These are phyloP conservation scores for Aythya fuligula DNA, from an alignment of 2,797 vertebrate species.

Conservation along the genomic window DNA sequence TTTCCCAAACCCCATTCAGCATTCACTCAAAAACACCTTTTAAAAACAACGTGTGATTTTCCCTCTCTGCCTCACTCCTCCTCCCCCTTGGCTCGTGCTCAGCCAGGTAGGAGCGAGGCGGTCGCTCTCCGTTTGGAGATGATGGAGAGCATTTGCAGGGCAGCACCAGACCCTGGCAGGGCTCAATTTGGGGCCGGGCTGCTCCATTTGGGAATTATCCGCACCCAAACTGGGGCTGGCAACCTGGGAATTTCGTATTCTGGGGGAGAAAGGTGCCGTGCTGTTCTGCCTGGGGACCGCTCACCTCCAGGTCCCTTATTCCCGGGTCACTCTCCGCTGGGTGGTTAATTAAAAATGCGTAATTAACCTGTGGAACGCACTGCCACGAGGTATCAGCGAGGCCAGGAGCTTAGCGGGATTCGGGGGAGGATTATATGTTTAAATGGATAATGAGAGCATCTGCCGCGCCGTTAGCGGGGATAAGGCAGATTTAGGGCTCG, in stretches of 20 bases:
- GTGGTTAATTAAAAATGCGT: conserved; percentile 51
- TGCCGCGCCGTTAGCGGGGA: conserved; percentile 62
- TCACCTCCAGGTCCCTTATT: conserved; percentile 17
- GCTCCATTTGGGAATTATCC: not conserved
- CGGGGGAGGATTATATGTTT: conserved; percentile 63
- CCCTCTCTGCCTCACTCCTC: not conserved
- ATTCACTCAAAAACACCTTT: conserved; percentile 76
- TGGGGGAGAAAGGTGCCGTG: rapidly evolving
- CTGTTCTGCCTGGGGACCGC: not conserved
- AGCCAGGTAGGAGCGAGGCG: conserved; percentile 36
- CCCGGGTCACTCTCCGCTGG: conserved; percentile 16
- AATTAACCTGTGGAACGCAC: conserved; percentile 57
- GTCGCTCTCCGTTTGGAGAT: not conserved
- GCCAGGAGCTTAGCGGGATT: conserved; percentile 63
- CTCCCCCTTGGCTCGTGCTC: not conserved
- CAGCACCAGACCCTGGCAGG: not conserved
- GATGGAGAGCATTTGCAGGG: not conserved
- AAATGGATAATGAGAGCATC: conserved; percentile 73
- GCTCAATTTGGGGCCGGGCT: not conserved
- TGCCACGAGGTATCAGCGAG: conserved; percentile 27
- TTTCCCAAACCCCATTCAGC: conserved; percentile 77
- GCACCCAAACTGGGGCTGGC: not conserved
- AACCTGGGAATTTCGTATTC: not conserved
- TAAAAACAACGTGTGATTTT: conserved; percentile 75
- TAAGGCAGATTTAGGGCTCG: conserved; percentile 63